These are phyloP conservation scores for Lepeophtheirus salmonis DNA, from an alignment of 1,140 invertebrate species.

Conservation along the genomic window DNA sequence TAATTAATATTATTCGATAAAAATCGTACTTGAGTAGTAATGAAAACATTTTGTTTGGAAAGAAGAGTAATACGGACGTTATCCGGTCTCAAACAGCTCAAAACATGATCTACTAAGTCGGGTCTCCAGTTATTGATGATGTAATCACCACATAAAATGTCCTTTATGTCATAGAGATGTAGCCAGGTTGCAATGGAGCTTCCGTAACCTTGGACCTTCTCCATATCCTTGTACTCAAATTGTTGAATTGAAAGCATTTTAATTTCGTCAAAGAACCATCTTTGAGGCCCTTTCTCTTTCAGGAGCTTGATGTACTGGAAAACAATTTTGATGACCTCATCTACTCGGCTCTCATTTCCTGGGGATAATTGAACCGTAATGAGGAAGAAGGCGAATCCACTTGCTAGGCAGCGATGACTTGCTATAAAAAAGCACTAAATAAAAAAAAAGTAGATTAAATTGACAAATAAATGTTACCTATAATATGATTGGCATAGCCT, in stretches of 20 bases:
- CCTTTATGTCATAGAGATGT: slow-evolving; percentile 30
- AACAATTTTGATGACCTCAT: slow-evolving; percentile 61
- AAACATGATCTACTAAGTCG: slow-evolving; percentile 52
- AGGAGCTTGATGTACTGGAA: slow-evolving; percentile 76
- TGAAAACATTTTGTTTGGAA: background rate
- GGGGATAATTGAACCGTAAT: slow-evolving; percentile 76
- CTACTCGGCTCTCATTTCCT: slow-evolving; percentile 58
- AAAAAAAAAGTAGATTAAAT: background rate
- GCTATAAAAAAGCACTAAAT: slow-evolving; percentile 26
- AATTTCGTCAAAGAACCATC: slow-evolving; percentile 81
- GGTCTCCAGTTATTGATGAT: slow-evolving; percentile 62
- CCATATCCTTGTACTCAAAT: slow-evolving; percentile 77
- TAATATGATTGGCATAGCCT: slow-evolving; percentile 4
- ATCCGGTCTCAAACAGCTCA: slow-evolving; percentile 52
- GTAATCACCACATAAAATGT: slow-evolving; percentile 55
- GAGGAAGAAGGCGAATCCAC: slow-evolving; percentile 73
- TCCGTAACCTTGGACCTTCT: slow-evolving; percentile 50
- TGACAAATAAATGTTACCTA: background rate
- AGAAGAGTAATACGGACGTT: slow-evolving; percentile 39
- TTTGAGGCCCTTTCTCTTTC: slow-evolving; percentile 44
- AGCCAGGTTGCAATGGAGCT: slow-evolving; percentile 37
- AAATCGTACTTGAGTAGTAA: background rate
- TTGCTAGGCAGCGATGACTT: slow-evolving; percentile 33
- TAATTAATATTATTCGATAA: background rate
- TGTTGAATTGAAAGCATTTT: slow-evolving; percentile 52